Evolutionary conservation across 1,140 invertebrate species (phyloP).

Genomic region (Lucilia cuprina): DNA sequence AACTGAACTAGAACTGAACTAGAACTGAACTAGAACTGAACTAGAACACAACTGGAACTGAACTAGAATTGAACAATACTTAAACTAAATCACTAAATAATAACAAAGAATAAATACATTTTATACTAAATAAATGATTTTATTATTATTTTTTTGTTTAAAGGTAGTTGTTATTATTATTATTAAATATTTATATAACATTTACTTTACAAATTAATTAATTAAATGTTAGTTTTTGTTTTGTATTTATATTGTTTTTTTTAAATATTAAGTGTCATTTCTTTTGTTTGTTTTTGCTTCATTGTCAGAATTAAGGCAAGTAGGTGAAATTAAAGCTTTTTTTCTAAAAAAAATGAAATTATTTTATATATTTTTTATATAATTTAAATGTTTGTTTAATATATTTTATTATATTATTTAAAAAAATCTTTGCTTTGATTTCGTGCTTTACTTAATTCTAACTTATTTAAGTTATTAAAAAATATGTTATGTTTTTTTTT

Average conservation of each 20-base stretch:
- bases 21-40: too few relatives aligned
- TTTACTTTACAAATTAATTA: not conserved
- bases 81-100: too few relatives aligned
- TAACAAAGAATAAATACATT: too few relatives aligned
- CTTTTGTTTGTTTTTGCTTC: constrained; percentile 39
- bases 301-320: constrained; percentile 42
- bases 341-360: constrained; percentile 6
- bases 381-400: not conserved
- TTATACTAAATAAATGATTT: not conserved
- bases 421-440: constrained; percentile 30
- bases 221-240: constrained; percentile 7
- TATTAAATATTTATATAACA: constrained; percentile 14
- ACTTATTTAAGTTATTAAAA: not conserved
- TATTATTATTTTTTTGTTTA: not conserved
- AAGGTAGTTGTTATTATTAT: not conserved
- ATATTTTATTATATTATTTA: constrained; percentile 9
- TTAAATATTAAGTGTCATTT: not conserved
- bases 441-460: constrained; percentile 33
- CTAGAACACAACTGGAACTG: too few relatives aligned
- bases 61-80: too few relatives aligned
- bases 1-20: too few relatives aligned
- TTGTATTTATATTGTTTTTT: not conserved
- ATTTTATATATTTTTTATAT: constrained; percentile 7
- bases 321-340: constrained; percentile 41
- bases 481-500: not conserved